A percentile compares a stretch with the other conserved stretches of the same genome.
phyloP scores from a whole-genome alignment of 2,888 invertebrate genomes.

The Andrena fulva region DNA sequence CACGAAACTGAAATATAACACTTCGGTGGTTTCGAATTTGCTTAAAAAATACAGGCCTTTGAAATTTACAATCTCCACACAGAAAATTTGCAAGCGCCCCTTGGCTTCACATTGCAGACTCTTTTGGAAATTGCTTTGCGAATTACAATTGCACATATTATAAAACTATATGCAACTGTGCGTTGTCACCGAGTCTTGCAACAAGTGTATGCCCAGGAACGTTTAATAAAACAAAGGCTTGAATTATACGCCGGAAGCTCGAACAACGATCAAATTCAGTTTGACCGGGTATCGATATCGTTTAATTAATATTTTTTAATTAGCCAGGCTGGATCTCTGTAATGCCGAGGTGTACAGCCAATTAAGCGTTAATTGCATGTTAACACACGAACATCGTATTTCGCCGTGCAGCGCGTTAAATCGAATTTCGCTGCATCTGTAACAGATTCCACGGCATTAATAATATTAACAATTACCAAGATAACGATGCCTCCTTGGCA shows the following conservation, averaged over 20 bases:
- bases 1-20: too few species aligned
- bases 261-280: background rate
- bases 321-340: conserved; percentile 3
- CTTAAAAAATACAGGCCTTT: too few species aligned
- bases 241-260: background rate
- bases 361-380: conserved; percentile 35
- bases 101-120: too few species aligned
- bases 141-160: too few species aligned
- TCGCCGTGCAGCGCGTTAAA: conserved; percentile 16
- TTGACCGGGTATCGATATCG: background rate
- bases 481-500: conserved; percentile 12
- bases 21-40: too few species aligned
- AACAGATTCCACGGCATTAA: conserved; percentile 14
- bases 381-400: conserved; percentile 16
- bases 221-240: background rate
- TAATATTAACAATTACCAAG: background rate
- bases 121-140: too few species aligned
- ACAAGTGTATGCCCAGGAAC: background rate
- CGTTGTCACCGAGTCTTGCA: too few species aligned
- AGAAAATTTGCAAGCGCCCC: too few species aligned
- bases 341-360: conserved; percentile 15
- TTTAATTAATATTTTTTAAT: conserved; percentile 14
- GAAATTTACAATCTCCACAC: too few species aligned
- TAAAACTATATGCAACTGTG: too few species aligned
- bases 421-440: conserved; percentile 21